Evolutionary conservation across 92 coral and sea anemone genomes (phyloP).

Genomic region (Epizoanthus ramosus): DNA sequence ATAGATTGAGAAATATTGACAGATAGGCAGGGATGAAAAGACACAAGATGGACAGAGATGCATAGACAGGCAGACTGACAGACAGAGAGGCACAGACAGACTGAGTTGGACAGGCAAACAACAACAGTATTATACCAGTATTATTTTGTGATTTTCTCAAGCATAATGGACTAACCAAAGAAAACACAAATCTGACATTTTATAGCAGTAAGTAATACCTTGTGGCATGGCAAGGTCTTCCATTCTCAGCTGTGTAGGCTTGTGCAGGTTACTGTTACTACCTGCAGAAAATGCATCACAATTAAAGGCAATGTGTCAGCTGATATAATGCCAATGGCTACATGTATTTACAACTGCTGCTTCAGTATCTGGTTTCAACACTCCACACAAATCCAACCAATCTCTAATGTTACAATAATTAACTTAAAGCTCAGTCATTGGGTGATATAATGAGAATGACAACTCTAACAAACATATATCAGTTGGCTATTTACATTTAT

Average conservation of each 20-base stretch:
- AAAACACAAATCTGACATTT: background rate
- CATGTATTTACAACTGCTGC: background rate
- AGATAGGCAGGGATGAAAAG: no score
- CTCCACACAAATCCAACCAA: background rate
- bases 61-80: background rate
- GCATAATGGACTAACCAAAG: background rate
- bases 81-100: background rate
- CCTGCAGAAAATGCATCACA: constrained; percentile 46
- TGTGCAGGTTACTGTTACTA: constrained; percentile 68
- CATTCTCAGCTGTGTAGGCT: constrained; percentile 78
- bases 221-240: constrained; percentile 90
- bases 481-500: no score
- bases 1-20: no score
- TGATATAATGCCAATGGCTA: background rate
- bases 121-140: no score
- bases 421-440: background rate
- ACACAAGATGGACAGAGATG: no score
- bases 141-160: no score
- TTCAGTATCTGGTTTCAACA: background rate
- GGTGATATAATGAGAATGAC: no score
- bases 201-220: constrained; percentile 54
- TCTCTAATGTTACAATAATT: no score
- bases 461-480: no score
- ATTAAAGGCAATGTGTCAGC: background rate
- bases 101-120: background rate